Conservation (phyloP, 1,140 invertebrate genomes). For the Hycleus phaleratus region DNA sequence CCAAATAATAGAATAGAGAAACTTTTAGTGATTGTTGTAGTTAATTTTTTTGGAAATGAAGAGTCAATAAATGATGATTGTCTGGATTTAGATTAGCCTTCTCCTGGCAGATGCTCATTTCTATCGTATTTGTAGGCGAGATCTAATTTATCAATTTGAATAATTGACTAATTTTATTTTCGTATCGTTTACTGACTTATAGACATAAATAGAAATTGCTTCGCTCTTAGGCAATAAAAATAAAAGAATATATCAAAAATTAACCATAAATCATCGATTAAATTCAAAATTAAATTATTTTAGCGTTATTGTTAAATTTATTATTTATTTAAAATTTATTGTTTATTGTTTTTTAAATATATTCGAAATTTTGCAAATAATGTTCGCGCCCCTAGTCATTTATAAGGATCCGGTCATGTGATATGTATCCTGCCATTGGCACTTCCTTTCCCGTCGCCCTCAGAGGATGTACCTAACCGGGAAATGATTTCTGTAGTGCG, state of each 20-base stretch:
- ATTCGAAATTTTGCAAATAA: constrained; percentile 10
- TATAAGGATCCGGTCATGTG: constrained; percentile 35
- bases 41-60: too few relatives aligned
- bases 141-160: constrained; percentile 16
- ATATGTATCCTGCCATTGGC: constrained; percentile 36
- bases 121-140: constrained; percentile 12
- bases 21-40: too few relatives aligned
- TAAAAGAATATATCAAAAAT: neutral
- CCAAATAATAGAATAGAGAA: too few relatives aligned
- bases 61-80: too few relatives aligned
- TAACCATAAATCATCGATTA: neutral
- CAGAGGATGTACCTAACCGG: constrained; percentile 35
- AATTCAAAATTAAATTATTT: neutral
- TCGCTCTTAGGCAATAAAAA: neutral
- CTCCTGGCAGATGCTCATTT: constrained; percentile 6
- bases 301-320: too few relatives aligned
- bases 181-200: constrained; percentile 14
- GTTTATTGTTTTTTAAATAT: constrained; percentile 1
- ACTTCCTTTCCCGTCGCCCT: constrained; percentile 36
- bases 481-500: constrained; percentile 32
- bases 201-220: constrained; percentile 8
- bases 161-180: constrained; percentile 15
- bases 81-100: too few relatives aligned
- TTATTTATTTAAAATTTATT: too few relatives aligned
- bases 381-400: constrained; percentile 13